A percentile compares a stretch with the other conserved stretches of the same genome.
These are phyloP conservation scores for Xestobium rufovillosum DNA, from an alignment of 2,888 invertebrate genomes.

Conservation along the genomic window DNA sequence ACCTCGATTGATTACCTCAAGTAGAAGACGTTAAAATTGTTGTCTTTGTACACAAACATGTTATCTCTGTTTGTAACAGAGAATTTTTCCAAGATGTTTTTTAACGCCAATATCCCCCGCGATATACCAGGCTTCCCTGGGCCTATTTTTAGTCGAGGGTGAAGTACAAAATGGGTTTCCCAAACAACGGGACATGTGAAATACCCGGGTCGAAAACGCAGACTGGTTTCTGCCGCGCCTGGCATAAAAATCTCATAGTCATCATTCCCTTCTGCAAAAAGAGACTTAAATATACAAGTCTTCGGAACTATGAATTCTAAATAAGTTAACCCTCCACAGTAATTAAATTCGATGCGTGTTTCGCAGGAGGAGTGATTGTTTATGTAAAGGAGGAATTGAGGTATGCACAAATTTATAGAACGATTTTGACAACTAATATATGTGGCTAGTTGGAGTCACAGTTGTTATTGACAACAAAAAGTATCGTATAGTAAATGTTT, in stretches of 20 bases:
- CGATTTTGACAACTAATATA: too few relatives aligned
- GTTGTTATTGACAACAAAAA: too few relatives aligned
- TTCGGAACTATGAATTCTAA: too few relatives aligned
- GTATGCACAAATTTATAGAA: too few relatives aligned
- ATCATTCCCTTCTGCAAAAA: conserved; percentile 33
- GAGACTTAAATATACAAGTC: background rate
- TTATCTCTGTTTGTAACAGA: conserved; percentile 65
- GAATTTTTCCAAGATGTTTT: conserved; percentile 59
- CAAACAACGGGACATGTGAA: conserved; percentile 70
- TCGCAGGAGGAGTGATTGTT: too few relatives aligned
- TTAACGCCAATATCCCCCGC: conserved; percentile 56
- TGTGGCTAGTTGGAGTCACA: too few relatives aligned
- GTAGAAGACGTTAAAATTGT: conserved; percentile 55
- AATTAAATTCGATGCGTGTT: too few relatives aligned
- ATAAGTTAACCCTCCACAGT: too few relatives aligned
- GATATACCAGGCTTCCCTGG: conserved; percentile 54
- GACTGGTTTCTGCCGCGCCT: conserved; percentile 36
- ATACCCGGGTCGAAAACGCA: conserved; percentile 55
- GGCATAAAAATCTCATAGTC: conserved; percentile 32
- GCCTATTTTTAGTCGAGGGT: conserved; percentile 62
- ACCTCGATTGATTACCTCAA: conserved; percentile 37
- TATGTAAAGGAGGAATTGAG: too few relatives aligned
- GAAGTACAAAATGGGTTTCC: conserved; percentile 60
- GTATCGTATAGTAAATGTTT: too few relatives aligned
- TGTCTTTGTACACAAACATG: conserved; percentile 70